Evolutionary conservation across 2,113 vertebrate species (phyloP).

Genomic region (Gorsachius goisagi): DNA sequence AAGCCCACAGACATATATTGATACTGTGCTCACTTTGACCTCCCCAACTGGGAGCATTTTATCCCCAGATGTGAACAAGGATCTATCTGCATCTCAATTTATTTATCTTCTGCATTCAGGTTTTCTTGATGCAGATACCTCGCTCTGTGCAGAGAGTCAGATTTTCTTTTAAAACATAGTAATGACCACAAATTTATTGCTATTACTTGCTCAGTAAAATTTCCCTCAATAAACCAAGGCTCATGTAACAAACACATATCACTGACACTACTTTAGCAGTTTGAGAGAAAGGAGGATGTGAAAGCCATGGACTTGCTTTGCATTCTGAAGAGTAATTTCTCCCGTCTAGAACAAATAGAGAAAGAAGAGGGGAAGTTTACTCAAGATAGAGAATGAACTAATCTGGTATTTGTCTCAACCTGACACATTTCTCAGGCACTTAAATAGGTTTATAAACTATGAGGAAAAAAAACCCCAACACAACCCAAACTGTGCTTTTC

Average conservation of each 20-base stretch:
- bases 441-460: not conserved
- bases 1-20: not conserved
- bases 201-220: not conserved
- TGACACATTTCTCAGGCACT: not conserved
- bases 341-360: not conserved
- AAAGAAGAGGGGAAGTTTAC: not conserved
- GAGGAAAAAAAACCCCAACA: too few relatives aligned
- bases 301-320: not conserved
- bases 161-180: not conserved
- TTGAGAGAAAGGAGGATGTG: not conserved
- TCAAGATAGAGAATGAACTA: not conserved
- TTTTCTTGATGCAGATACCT: not conserved
- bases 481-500: not conserved
- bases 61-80: not conserved
- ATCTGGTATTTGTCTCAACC: not conserved
- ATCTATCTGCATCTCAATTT: not conserved
- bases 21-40: not conserved
- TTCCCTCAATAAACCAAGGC: not conserved
- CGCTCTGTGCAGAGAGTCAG: not conserved
- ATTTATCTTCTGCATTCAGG: not conserved
- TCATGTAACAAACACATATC: not conserved
- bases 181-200: not conserved
- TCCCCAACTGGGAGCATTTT: not conserved
- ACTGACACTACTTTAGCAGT: not conserved
- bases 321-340: not conserved